A percentile compares a stretch with the other conserved stretches of the same genome.
These are phyloP conservation scores for Brachionus koreanus DNA, from an alignment of 1,140 invertebrate genomes.

Conservation along the genomic window DNA sequence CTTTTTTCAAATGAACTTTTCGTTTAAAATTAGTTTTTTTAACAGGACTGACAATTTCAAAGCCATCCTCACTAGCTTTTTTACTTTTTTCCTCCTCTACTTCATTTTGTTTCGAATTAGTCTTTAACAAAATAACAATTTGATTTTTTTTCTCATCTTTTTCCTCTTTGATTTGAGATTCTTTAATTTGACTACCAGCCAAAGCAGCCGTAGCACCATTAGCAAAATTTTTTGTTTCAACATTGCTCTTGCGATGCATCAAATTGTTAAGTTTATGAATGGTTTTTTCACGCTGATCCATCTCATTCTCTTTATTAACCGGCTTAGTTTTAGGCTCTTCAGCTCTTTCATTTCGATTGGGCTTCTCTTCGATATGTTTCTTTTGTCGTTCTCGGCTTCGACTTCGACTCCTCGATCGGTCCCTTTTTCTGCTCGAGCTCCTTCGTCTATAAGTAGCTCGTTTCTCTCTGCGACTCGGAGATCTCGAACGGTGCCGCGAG, in stretches of 20 bases:
- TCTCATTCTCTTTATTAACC: conserved; percentile 12
- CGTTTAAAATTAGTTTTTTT: not conserved
- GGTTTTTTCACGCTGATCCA: not conserved
- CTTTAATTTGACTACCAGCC: not conserved
- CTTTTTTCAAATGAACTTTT: conserved; percentile 31
- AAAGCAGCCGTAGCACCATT: not conserved
- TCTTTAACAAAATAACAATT: conserved; percentile 7
- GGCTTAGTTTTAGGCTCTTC: not conserved
- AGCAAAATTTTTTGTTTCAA: not conserved
- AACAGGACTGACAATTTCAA: not conserved
- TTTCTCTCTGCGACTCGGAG: not conserved
- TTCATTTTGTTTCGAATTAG: not conserved
- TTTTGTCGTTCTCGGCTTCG: not conserved
- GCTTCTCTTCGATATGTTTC: not conserved
- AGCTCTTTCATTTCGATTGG: not conserved
- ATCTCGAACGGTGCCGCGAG: not conserved
- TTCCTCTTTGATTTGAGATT: not conserved
- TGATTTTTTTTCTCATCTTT: conserved; percentile 24
- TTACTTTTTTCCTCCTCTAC: not conserved
- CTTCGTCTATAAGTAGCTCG: not conserved
- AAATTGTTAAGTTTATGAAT: not conserved
- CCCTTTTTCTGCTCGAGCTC: not conserved
- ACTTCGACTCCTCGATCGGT: not conserved
- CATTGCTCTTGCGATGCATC: not conserved
- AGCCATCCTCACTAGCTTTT: not conserved